phyloP scores from a whole-genome alignment of 92 coral and sea anemone species.

The Galaxea fascicularis region DNA sequence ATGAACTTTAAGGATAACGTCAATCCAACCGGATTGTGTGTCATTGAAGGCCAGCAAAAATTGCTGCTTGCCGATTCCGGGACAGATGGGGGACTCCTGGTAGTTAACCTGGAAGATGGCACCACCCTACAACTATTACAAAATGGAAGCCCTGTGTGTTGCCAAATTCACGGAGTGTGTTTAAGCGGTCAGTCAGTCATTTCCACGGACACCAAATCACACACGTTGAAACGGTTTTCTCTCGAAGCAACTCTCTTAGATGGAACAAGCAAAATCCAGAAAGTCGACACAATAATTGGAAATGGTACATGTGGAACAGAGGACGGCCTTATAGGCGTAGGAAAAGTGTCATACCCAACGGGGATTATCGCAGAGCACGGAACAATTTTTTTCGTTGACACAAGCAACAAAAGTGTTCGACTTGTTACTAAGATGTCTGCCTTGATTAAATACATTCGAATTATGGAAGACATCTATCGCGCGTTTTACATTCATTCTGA shows the following conservation, averaged over 20 bases:
- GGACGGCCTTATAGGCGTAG: constrained; percentile 13
- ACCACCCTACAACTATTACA: constrained; percentile 46
- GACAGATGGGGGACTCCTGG: constrained; percentile 46
- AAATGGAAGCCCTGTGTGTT: constrained; percentile 44
- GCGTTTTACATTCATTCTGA: constrained; percentile 38
- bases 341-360: too few species aligned
- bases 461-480: constrained; percentile 44
- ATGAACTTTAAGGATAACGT: constrained; percentile 33
- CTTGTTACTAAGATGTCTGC: constrained; percentile 27
- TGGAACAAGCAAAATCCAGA: neutral
- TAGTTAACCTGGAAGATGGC: constrained; percentile 52
- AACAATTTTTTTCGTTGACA: constrained; percentile 21
- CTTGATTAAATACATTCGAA: constrained; percentile 22
- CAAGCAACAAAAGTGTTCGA: constrained; percentile 37
- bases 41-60: constrained; percentile 43
- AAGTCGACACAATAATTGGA: constrained; percentile 39
- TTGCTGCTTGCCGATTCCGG: constrained; percentile 48
- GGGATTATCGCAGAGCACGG: too few species aligned
- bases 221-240: constrained; percentile 33
- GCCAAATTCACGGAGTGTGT: constrained; percentile 51
- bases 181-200: constrained; percentile 30
- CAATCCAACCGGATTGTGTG: constrained; percentile 43
- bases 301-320: constrained; percentile 33
- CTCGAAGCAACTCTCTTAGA: neutral
- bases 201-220: constrained; percentile 42